A percentile compares a stretch with the other conserved stretches of the same genome.
These are phyloP conservation scores for Eretmochelys imbricata DNA, from an alignment of 2,113 vertebrate species.

Conservation along the genomic window DNA sequence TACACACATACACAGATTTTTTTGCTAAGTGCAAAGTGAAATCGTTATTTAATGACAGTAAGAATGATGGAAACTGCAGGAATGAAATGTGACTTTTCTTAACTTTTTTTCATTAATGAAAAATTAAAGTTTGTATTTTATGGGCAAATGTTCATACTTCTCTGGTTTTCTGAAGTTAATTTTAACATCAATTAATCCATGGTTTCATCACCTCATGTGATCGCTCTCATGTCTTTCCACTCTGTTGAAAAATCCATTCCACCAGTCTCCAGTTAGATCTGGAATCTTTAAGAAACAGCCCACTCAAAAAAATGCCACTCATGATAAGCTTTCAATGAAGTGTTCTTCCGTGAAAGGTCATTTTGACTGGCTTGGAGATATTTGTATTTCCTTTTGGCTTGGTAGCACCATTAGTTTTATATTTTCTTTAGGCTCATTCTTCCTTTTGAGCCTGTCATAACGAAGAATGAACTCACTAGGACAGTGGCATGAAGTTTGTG, in stretches of 20 bases:
- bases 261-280: not conserved
- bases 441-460: not conserved
- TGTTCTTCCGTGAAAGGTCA: not conserved
- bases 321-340: not conserved
- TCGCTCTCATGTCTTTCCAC: not conserved
- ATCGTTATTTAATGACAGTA: not conserved
- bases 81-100: not conserved
- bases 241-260: not conserved
- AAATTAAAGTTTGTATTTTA: not conserved
- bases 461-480: not conserved
- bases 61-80: not conserved
- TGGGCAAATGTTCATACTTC: not conserved
- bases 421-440: not conserved
- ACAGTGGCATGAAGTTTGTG: not conserved
- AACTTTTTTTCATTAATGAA: not conserved
- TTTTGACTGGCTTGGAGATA: not conserved
- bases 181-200: not conserved
- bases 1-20: not conserved
- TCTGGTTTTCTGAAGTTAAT: not conserved
- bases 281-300: not conserved
- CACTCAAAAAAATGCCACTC: not conserved
- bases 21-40: not conserved
- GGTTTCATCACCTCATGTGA: not conserved
- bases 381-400: not conserved
- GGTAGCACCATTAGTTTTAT: not conserved